Evolutionary conservation across 2,797 vertebrate species (phyloP).

Genomic region (Tragopan temminckii): DNA sequence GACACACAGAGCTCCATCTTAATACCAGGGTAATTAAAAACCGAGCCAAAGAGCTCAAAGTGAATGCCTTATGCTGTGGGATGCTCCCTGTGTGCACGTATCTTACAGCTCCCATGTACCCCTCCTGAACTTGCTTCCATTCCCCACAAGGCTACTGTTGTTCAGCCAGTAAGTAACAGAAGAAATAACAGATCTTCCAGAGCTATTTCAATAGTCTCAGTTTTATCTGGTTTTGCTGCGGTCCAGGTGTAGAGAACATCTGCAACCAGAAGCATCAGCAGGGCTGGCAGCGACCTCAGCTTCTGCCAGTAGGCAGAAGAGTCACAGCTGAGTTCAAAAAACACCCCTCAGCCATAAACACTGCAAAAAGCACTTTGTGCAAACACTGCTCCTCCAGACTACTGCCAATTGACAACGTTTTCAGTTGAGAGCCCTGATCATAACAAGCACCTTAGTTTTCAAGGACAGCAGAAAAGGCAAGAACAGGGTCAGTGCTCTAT

Average conservation of each 20-base stretch:
- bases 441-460: neutral
- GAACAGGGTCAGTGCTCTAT: neutral
- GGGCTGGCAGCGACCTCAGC: neutral
- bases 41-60: neutral
- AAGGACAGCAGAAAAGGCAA: neutral
- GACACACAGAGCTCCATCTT: neutral
- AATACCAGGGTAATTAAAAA: neutral
- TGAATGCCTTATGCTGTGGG: neutral
- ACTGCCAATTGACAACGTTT: neutral
- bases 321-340: neutral
- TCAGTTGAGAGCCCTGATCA: neutral
- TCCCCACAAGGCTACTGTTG: neutral
- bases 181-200: neutral
- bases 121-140: neutral
- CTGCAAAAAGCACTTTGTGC: neutral
- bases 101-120: neutral
- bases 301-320: neutral
- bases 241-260: neutral
- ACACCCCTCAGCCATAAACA: neutral
- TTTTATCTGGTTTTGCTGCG: neutral
- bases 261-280: neutral
- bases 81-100: accelerated
- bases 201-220: neutral
- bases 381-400: neutral
- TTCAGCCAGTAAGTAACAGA: neutral